A percentile compares a stretch with the other conserved stretches of the same genome.
These are phyloP conservation scores for Yasuhikotakia modesta DNA, from an alignment of 2,797 vertebrate species.

Conservation along the genomic window DNA sequence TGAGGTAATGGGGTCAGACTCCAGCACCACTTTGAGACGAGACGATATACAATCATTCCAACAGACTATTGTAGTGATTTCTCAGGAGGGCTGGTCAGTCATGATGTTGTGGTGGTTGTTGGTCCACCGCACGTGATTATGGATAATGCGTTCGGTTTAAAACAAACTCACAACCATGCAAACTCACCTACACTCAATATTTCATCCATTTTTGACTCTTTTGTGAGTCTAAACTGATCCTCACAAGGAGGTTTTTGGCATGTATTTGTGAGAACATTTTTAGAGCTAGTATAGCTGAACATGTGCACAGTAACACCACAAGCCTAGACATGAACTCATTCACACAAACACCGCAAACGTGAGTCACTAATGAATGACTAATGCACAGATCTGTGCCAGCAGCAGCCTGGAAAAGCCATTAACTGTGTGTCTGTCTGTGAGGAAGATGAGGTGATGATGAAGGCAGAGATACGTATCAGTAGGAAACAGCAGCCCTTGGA, in stretches of 20 bases:
- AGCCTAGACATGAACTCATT: not conserved
- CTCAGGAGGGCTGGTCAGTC: not conserved
- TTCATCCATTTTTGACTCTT: not conserved
- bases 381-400: constrained; percentile 10
- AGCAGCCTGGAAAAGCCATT: constrained; percentile 22
- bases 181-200: too few species aligned
- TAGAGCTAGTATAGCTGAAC: too few species aligned
- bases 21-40: constrained; percentile 4
- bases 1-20: constrained; percentile 26
- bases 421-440: constrained; percentile 41
- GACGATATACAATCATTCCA: constrained; percentile 7
- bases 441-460: constrained; percentile 54
- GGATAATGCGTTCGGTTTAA: not conserved
- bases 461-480: constrained; percentile 55
- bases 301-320: not conserved
- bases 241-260: too few species aligned
- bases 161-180: not conserved
- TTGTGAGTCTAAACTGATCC: too few species aligned
- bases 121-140: not conserved
- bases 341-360: not conserved
- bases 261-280: too few species aligned
- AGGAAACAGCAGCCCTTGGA: constrained; percentile 66
- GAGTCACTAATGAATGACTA: not conserved
- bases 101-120: too few species aligned
- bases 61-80: not conserved